phyloP scores from a whole-genome alignment of 2,888 invertebrate genomes.

The Neoascia interrupta region DNA sequence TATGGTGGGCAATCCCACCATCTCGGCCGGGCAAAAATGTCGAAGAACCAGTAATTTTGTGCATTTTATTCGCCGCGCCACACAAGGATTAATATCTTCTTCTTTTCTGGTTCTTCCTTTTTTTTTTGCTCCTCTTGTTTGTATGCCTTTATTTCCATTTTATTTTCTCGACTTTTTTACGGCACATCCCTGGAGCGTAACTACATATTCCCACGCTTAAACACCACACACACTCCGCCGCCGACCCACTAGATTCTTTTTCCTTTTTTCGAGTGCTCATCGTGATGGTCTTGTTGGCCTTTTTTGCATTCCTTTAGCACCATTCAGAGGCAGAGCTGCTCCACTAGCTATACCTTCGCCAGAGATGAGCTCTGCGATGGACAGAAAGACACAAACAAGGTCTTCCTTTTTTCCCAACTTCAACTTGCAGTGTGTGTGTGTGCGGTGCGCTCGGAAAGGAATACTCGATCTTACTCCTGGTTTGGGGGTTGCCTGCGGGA shows the following conservation, averaged over 20 bases:
- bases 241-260: slow-evolving; percentile 33
- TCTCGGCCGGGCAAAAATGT: slow-evolving; percentile 25
- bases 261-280: background rate
- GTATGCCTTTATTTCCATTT: slow-evolving; percentile 36
- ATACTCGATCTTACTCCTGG: slow-evolving; percentile 28
- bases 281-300: slow-evolving; percentile 9
- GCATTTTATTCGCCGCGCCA: slow-evolving; percentile 44
- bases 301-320: slow-evolving; percentile 62
- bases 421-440: no score
- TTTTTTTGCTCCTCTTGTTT: slow-evolving; percentile 2
- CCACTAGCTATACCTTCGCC: background rate
- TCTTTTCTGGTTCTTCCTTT: slow-evolving; percentile 22
- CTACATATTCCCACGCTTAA: slow-evolving; percentile 67
- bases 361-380: slow-evolving; percentile 51
- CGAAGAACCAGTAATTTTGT: slow-evolving; percentile 66
- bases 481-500: slow-evolving; percentile 1
- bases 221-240: slow-evolving; percentile 32
- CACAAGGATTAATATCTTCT: slow-evolving; percentile 60
- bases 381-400: slow-evolving; percentile 19
- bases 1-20: slow-evolving; percentile 22
- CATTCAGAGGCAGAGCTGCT: slow-evolving; percentile 28
- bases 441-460: no score
- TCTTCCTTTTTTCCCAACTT: slow-evolving; percentile 18
- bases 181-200: slow-evolving; percentile 57
- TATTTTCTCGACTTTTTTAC: slow-evolving; percentile 41